These are phyloP conservation scores for Temnothorax rugatulus DNA, from an alignment of 2,888 invertebrate species.

Conservation along the genomic window DNA sequence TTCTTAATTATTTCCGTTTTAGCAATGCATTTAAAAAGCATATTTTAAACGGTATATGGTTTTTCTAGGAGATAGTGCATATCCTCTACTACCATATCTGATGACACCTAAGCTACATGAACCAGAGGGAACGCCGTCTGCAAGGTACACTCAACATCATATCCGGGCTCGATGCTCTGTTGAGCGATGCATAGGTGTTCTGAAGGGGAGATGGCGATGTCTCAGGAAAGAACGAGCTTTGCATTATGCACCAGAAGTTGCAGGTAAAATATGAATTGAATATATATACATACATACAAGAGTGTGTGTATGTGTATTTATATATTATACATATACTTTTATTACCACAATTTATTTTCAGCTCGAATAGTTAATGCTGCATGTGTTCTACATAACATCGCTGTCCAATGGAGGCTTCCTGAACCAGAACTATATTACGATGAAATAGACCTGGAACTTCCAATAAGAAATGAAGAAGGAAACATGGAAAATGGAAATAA, in stretches of 20 bases:
- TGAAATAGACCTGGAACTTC: neutral
- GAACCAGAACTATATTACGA: neutral
- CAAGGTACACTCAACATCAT: neutral
- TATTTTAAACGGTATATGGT: neutral
- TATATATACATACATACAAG: neutral
- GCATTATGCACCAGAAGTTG: neutral
- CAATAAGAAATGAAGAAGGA: neutral
- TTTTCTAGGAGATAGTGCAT: neutral
- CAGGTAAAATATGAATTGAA: neutral
- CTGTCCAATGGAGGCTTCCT: neutral
- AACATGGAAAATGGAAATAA: neutral
- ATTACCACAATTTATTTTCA: neutral
- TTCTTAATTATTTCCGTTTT: neutral
- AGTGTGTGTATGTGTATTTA: neutral
- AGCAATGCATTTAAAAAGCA: neutral
- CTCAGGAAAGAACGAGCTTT: neutral
- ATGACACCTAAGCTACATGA: neutral
- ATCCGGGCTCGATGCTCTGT: neutral
- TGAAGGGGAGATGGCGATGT: neutral
- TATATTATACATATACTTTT: neutral
- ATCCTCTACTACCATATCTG: neutral
- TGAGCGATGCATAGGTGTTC: neutral
- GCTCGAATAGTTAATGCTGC: conserved; percentile 7
- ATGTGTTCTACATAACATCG: conserved; percentile 13
- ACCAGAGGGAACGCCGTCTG: neutral